Evolutionary conservation across 2,113 vertebrate species (phyloP).

Genomic region (Alces alces): DNA sequence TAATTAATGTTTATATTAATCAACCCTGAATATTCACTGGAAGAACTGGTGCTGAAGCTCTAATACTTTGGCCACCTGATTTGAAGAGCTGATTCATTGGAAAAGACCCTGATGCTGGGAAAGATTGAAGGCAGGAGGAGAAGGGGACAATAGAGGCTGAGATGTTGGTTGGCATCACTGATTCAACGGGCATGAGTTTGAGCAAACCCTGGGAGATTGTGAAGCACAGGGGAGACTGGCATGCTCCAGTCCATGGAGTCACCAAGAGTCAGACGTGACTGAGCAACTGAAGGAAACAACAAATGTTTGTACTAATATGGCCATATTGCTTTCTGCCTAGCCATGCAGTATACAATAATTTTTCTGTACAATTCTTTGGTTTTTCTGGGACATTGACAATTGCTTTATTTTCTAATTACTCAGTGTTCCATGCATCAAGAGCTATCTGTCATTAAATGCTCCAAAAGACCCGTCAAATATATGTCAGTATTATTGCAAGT

Average conservation of each 20-base stretch:
- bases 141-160: not conserved
- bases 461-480: not conserved
- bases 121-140: not conserved
- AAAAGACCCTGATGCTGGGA: not conserved
- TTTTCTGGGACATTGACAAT: not conserved
- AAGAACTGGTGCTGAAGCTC: not conserved
- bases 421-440: not conserved
- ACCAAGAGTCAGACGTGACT: rapidly evolving
- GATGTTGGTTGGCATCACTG: not conserved
- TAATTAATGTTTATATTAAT: not conserved
- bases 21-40: not conserved
- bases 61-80: not conserved
- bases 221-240: not conserved
- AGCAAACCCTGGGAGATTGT: not conserved
- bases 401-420: not conserved
- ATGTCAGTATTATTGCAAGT: not conserved
- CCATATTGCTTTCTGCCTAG: not conserved
- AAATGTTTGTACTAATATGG: not conserved
- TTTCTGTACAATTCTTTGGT: not conserved
- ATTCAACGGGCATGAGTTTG: not conserved
- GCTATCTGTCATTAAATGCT: not conserved
- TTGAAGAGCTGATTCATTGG: not conserved
- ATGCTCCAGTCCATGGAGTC: not conserved
- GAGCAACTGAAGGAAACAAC: not conserved
- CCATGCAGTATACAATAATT: not conserved